Evolutionary conservation across 2,797 vertebrate genomes (phyloP).

Genomic region (Tenualosa ilisha): DNA sequence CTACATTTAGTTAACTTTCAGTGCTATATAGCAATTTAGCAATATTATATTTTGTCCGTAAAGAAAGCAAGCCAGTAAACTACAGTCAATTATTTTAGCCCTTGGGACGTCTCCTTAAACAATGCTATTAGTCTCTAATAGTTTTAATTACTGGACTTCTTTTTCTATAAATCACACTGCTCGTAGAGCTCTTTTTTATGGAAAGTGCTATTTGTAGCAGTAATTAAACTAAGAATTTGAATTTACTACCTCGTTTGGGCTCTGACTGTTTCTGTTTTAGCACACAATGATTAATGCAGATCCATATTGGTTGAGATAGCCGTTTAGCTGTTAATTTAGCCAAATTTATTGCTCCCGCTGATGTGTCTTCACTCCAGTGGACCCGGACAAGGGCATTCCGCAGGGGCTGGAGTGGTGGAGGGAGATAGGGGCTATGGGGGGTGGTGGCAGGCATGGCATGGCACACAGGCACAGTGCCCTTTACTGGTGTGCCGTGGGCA

Average conservation of each 20-base stretch:
- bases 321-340: conserved; percentile 99
- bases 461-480: conserved; percentile 81
- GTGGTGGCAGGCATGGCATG: not conserved
- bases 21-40: conserved; percentile 37
- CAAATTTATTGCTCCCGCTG: conserved; percentile 95
- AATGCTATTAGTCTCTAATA: conserved; percentile 75
- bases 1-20: conserved; percentile 48
- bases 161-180: conserved; percentile 76
- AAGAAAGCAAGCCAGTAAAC: conserved; percentile 59
- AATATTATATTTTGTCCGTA: conserved; percentile 53
- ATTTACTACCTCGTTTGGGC: conserved; percentile 86
- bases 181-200: conserved; percentile 78
- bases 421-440: not conserved
- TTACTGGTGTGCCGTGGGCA: conserved; percentile 70
- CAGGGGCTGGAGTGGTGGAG: not conserved
- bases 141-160: conserved; percentile 77
- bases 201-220: conserved; percentile 87
- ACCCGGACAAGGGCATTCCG: conserved; percentile 76
- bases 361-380: conserved; percentile 85
- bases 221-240: conserved; percentile 98
- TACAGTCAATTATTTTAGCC: conserved; percentile 69
- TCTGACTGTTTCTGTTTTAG: conserved; percentile 92
- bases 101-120: conserved; percentile 72
- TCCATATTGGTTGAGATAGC: conserved; percentile 99
- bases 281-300: conserved; percentile 98